phyloP scores from a whole-genome alignment of 2,888 invertebrate species.

The Parnassius orleans region DNA sequence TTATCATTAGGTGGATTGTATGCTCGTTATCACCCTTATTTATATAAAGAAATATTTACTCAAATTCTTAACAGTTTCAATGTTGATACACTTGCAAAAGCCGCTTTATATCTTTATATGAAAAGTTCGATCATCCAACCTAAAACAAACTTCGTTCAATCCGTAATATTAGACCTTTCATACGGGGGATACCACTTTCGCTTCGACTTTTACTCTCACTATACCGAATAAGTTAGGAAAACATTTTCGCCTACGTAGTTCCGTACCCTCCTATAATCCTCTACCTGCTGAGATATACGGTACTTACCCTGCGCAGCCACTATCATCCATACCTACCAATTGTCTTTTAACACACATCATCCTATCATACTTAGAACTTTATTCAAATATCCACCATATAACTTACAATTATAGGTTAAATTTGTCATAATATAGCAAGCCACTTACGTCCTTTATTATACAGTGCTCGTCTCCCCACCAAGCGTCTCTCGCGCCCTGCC shows the following conservation, averaged over 20 bases:
- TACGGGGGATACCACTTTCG: conserved; percentile 66
- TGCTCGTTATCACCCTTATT: too few species aligned
- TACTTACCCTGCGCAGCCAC: conserved; percentile 75
- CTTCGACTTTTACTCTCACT: conserved; percentile 74
- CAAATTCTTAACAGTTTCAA: background rate
- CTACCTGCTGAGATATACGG: conserved; percentile 78
- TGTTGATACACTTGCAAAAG: background rate
- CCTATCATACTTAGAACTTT: conserved; percentile 28
- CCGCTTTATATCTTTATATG: conserved; percentile 8
- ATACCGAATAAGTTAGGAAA: conserved; percentile 72
- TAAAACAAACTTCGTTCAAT: conserved; percentile 24
- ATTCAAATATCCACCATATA: conserved; percentile 32
- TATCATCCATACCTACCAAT: conserved; percentile 75
- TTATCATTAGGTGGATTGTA: too few species aligned
- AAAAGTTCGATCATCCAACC: conserved; percentile 18
- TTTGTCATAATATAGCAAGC: conserved; percentile 31
- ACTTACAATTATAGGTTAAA: background rate
- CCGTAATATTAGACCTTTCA: conserved; percentile 16
- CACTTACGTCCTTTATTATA: conserved; percentile 44
- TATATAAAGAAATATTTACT: too few species aligned
- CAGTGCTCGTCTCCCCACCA: conserved; percentile 64
- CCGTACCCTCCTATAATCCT: conserved; percentile 73
- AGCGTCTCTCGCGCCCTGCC: conserved; percentile 76
- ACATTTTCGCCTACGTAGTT: conserved; percentile 73
- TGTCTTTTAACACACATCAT: conserved; percentile 28